These are phyloP conservation scores for Parauchenoglanis ngamensis DNA, from an alignment of 2,797 vertebrate genomes.

Conservation along the genomic window DNA sequence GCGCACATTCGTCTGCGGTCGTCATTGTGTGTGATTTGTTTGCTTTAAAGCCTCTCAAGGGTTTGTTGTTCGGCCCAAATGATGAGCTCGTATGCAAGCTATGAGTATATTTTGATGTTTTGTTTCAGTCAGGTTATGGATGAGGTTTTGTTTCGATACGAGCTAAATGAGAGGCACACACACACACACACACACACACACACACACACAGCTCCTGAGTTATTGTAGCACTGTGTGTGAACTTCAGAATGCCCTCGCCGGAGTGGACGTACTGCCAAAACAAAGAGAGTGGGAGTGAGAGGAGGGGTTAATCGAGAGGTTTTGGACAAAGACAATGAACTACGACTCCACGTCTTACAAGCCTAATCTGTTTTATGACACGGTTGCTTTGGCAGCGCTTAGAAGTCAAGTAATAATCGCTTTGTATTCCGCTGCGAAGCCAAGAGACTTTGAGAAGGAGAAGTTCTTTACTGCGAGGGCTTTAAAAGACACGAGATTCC, in stretches of 20 bases:
- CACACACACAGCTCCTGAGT: slow-evolving; percentile 22
- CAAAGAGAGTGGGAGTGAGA: slow-evolving; percentile 33
- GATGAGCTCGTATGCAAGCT: no score
- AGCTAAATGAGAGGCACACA: background rate
- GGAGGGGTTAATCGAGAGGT: slow-evolving; percentile 27
- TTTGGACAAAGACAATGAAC: slow-evolving; percentile 37
- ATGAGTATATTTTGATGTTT: background rate
- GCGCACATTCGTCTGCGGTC: background rate
- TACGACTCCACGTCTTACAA: slow-evolving; percentile 18
- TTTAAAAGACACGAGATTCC: slow-evolving; percentile 18
- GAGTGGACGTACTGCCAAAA: slow-evolving; percentile 33
- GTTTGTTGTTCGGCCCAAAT: background rate
- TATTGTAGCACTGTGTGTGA: slow-evolving; percentile 41
- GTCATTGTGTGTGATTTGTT: background rate
- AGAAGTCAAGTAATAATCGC: slow-evolving; percentile 28
- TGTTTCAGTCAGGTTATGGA: slow-evolving; percentile 28
- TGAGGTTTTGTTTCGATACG: background rate
- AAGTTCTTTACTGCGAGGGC: slow-evolving; percentile 3
- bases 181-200: background rate
- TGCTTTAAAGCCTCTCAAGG: background rate
- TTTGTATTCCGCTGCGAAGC: background rate
- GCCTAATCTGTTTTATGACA: slow-evolving; percentile 41
- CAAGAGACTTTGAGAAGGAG: background rate
- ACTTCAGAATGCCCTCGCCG: slow-evolving; percentile 32
- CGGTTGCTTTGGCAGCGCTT: slow-evolving; percentile 38